These are phyloP conservation scores for Patella pellucida DNA, from an alignment of 2,888 invertebrate genomes.

Conservation along the genomic window DNA sequence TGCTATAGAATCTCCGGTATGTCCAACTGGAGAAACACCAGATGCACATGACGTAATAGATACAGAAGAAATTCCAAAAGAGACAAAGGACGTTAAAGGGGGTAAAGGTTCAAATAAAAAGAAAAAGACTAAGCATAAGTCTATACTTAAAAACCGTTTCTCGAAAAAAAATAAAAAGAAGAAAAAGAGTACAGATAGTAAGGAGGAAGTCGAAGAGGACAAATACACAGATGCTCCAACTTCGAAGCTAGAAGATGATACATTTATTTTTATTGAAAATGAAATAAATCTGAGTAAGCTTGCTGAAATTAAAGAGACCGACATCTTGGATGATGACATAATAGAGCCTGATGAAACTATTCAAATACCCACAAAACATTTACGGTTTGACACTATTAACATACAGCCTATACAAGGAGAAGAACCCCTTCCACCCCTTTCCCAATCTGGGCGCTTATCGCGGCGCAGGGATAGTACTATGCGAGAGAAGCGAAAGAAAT, in stretches of 20 bases:
- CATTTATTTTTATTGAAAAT: slow-evolving; percentile 53
- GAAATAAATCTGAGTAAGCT: slow-evolving; percentile 55
- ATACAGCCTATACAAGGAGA: slow-evolving; percentile 52
- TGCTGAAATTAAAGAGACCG: slow-evolving; percentile 47
- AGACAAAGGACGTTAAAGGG: not conserved
- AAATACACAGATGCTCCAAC: slow-evolving; percentile 24
- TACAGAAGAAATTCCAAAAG: not conserved
- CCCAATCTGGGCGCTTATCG: slow-evolving; percentile 41
- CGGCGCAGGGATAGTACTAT: slow-evolving; percentile 59
- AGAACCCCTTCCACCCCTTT: slow-evolving; percentile 46
- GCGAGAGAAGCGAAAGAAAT: slow-evolving; percentile 56
- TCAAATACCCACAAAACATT: slow-evolving; percentile 42
- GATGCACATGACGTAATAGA: not conserved
- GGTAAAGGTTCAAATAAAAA: slow-evolving; percentile 23
- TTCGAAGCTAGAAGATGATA: slow-evolving; percentile 31
- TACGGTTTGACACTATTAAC: slow-evolving; percentile 49
- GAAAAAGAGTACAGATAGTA: slow-evolving; percentile 11
- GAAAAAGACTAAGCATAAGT: slow-evolving; percentile 13
- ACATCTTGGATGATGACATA: slow-evolving; percentile 49
- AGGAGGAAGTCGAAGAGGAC: slow-evolving; percentile 22
- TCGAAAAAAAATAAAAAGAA: slow-evolving; percentile 24
- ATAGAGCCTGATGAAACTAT: slow-evolving; percentile 45
- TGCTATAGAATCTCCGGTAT: not conserved
- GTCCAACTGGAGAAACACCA: not conserved
- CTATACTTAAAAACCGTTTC: not conserved